Evolutionary conservation across 2,888 invertebrate genomes (phyloP).

Genomic region (Hirtodrosophila trivittata): DNA sequence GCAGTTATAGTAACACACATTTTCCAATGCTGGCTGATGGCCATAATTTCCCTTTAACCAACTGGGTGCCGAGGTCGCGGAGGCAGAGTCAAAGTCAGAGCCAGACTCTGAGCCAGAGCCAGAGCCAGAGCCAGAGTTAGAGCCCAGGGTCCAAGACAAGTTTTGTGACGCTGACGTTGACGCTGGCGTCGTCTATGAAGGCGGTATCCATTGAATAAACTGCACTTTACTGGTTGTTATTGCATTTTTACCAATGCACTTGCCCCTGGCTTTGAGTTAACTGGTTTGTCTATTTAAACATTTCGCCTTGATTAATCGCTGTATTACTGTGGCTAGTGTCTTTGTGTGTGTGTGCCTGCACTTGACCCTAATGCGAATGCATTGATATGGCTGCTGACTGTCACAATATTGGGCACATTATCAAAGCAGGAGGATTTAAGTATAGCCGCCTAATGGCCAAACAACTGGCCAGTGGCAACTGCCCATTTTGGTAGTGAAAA

Average conservation of each 20-base stretch:
- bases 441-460: constrained; percentile 26
- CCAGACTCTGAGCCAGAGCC: constrained; percentile 18
- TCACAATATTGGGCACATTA: constrained; percentile 20
- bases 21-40: constrained; percentile 63
- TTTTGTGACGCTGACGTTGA: constrained; percentile 43
- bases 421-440: constrained; percentile 41
- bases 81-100: constrained; percentile 25
- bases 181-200: constrained; percentile 34
- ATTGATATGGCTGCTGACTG: constrained; percentile 40
- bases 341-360: constrained; percentile 41
- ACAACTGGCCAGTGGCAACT: constrained; percentile 27
- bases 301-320: constrained; percentile 65
- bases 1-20: constrained; percentile 79
- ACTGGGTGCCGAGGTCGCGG: constrained; percentile 58
- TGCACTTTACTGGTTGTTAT: constrained; percentile 53
- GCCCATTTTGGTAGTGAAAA: constrained; percentile 35
- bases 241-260: constrained; percentile 65
- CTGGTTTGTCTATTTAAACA: constrained; percentile 38
- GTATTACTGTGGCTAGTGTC: constrained; percentile 16
- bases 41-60: constrained; percentile 70
- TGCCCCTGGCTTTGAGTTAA: constrained; percentile 79
- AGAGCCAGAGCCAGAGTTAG: constrained; percentile 21
- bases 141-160: constrained; percentile 67
- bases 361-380: constrained; percentile 71
- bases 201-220: constrained; percentile 41